Conservation (phyloP, 2,888 invertebrate genomes). For the Periphyllus acericola region DNA sequence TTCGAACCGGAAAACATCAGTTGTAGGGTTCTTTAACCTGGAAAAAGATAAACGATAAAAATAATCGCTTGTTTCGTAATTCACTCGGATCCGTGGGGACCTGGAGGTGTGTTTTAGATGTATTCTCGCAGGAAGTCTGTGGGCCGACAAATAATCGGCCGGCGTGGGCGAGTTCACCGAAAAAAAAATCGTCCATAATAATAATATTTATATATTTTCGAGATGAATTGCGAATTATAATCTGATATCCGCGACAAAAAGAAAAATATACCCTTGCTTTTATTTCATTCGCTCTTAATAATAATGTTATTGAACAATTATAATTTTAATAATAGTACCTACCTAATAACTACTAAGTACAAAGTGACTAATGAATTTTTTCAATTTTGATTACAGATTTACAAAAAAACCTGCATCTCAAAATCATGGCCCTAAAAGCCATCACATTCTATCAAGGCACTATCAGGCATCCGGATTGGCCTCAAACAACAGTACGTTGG, state of each 20-base stretch:
- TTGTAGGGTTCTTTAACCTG: constrained; percentile 43
- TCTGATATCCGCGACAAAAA: background rate
- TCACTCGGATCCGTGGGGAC: constrained; percentile 34
- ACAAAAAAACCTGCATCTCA: constrained; percentile 22
- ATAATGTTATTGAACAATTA: background rate
- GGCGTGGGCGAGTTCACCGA: constrained; percentile 50
- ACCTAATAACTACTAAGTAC: background rate
- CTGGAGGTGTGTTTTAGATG: constrained; percentile 45
- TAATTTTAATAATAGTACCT: background rate
- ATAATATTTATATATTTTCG: constrained; percentile 20
- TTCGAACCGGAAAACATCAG: constrained; percentile 20
- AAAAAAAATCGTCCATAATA: constrained; percentile 18
- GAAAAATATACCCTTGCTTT: background rate
- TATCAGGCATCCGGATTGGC: constrained; percentile 57
- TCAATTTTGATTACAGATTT: constrained; percentile 39
- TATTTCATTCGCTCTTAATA: background rate
- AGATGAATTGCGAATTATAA: constrained; percentile 41
- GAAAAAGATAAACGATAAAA: constrained; percentile 25
- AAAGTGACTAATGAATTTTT: background rate
- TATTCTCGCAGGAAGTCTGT: constrained; percentile 57
- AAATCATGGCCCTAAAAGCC: constrained; percentile 19
- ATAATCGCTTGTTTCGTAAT: constrained; percentile 43
- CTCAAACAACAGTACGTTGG: constrained; percentile 60
- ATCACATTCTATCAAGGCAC: constrained; percentile 34
- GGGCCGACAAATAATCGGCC: constrained; percentile 45